Evolutionary conservation across 2,888 invertebrate species (phyloP).

Genomic region (Pristionchus exspectatus): DNA sequence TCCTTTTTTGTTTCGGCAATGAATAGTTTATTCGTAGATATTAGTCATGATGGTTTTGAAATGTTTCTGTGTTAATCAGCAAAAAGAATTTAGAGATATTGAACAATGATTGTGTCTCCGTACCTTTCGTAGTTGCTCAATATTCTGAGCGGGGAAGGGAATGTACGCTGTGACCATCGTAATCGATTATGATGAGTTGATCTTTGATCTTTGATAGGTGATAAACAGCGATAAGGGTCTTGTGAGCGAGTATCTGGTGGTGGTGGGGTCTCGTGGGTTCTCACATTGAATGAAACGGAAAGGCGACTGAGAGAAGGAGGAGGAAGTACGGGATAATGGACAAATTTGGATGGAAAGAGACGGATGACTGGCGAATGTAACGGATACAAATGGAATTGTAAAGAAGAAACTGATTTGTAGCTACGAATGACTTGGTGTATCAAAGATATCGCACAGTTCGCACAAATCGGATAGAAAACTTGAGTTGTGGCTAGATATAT

Average conservation of each 20-base stretch:
- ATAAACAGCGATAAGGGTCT: background rate
- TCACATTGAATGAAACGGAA: constrained; percentile 2
- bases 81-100: background rate
- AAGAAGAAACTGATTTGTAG: background rate
- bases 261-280: background rate
- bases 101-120: background rate
- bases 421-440: background rate
- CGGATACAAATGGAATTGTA: constrained; percentile 15
- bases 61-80: background rate
- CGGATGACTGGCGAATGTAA: background rate
- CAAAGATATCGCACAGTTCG: too few relatives aligned
- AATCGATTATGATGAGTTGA: background rate
- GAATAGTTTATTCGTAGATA: background rate
- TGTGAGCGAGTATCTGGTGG: background rate
- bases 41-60: background rate
- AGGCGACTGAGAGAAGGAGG: background rate
- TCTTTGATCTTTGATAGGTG: background rate
- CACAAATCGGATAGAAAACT: too few relatives aligned
- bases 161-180: background rate
- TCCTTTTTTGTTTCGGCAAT: constrained; percentile 10
- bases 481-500: background rate
- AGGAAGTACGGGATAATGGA: constrained; percentile 30
- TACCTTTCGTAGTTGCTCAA: constrained; percentile 39
- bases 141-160: constrained; percentile 45
- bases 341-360: background rate